Evolutionary conservation across 2,797 vertebrate genomes (phyloP).

Genomic region (Lepus oiostolus): DNA sequence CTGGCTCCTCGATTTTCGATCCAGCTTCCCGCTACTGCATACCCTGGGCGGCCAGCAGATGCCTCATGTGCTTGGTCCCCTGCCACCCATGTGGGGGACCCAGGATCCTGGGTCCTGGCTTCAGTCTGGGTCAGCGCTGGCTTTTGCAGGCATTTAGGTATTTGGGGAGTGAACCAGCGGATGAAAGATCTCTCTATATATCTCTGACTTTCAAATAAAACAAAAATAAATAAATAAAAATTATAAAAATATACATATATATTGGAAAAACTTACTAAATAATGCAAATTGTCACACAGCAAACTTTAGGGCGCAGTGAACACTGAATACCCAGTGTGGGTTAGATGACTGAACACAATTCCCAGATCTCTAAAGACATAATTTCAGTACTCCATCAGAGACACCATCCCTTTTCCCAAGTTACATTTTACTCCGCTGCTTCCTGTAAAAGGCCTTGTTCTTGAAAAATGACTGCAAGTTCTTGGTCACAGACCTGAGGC

Average conservation of each 20-base stretch:
- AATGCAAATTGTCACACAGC: background rate
- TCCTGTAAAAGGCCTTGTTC: slow-evolving; percentile 34
- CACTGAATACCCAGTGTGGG: background rate
- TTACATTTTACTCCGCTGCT: background rate
- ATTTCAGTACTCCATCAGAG: background rate
- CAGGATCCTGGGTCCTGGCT: too few species aligned
- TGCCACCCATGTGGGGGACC: too few species aligned
- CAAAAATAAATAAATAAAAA: too few species aligned
- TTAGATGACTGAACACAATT: background rate
- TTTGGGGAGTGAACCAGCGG: too few species aligned
- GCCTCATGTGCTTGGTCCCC: too few species aligned
- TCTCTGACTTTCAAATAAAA: too few species aligned
- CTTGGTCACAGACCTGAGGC: background rate
- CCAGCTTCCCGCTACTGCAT: too few species aligned
- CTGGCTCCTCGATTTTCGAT: too few species aligned
- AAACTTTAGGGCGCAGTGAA: background rate
- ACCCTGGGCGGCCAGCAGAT: too few species aligned
- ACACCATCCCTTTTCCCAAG: background rate
- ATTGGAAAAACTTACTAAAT: background rate
- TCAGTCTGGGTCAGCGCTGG: too few species aligned
- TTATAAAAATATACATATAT: background rate
- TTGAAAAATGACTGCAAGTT: slow-evolving; percentile 31
- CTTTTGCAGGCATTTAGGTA: too few species aligned
- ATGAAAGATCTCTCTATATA: too few species aligned
- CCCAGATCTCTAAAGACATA: background rate